Conservation (phyloP, 2,797 vertebrate genomes). For the Alauda arvensis region DNA sequence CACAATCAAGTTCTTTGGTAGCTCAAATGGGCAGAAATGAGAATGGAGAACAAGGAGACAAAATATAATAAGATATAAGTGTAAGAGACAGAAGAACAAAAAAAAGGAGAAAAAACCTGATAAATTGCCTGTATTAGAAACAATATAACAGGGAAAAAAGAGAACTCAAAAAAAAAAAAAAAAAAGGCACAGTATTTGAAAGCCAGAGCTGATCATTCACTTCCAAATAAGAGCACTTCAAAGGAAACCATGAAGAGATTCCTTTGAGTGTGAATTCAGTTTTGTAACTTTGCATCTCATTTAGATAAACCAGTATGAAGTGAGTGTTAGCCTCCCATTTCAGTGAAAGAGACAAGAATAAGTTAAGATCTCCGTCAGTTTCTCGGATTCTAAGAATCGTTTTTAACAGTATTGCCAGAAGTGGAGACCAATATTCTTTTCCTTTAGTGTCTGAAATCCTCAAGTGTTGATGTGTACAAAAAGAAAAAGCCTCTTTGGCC, state of each 20-base stretch:
- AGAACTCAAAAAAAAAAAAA: background rate
- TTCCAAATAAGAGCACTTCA: background rate
- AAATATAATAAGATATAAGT: background rate
- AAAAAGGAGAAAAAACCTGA: background rate
- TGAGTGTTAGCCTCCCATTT: background rate
- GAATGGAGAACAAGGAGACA: background rate
- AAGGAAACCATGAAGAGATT: background rate
- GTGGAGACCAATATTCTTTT: background rate
- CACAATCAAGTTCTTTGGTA: background rate
- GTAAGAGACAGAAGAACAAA: background rate
- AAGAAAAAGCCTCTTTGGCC: conserved; percentile 7
- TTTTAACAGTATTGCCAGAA: background rate
- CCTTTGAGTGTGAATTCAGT: background rate
- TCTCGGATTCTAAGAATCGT: background rate
- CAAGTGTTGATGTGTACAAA: background rate
- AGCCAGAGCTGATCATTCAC: background rate
- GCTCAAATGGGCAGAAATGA: background rate
- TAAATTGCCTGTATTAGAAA: background rate
- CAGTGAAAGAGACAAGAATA: background rate
- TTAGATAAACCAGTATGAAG: background rate
- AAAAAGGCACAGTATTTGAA: background rate
- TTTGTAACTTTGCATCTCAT: background rate
- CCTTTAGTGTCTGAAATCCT: background rate
- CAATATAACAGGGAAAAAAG: background rate
- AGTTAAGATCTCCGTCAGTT: background rate